phyloP scores from a whole-genome alignment of 2,888 invertebrate genomes.

The Epinotia nisella region DNA sequence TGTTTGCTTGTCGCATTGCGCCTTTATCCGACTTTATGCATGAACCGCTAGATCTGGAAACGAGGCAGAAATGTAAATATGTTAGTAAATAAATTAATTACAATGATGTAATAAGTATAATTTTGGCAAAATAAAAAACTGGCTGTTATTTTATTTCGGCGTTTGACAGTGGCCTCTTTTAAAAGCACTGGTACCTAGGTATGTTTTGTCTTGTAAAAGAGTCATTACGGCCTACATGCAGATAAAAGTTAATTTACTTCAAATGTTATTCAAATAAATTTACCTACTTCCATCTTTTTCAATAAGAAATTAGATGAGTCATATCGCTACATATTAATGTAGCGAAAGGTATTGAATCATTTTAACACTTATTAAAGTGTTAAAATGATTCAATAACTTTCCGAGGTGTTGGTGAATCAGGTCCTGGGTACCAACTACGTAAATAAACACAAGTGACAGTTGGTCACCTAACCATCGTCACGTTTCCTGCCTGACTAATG shows the following conservation, averaged over 20 bases:
- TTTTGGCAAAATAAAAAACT: neutral
- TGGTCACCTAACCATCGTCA: constrained; percentile 12
- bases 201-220: no score
- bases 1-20: constrained; percentile 23
- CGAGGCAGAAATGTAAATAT: neutral
- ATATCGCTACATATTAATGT: no score
- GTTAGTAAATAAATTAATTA: neutral
- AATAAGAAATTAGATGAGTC: constrained; percentile 2
- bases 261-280: neutral
- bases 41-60: neutral
- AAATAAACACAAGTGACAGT: constrained; percentile 8
- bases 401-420: constrained; percentile 17
- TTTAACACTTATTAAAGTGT: no score
- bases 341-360: no score
- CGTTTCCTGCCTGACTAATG: neutral
- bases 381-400: constrained; percentile 11
- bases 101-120: neutral
- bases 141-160: no score
- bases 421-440: neutral
- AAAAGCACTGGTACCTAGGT: no score
- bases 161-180: no score
- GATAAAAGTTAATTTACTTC: no score
- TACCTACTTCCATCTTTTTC: neutral
- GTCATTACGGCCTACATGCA: no score
- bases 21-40: neutral